Base-by-base conservation (phyloP, 2,888 invertebrate species). In the Tortrix viridana region DNA sequence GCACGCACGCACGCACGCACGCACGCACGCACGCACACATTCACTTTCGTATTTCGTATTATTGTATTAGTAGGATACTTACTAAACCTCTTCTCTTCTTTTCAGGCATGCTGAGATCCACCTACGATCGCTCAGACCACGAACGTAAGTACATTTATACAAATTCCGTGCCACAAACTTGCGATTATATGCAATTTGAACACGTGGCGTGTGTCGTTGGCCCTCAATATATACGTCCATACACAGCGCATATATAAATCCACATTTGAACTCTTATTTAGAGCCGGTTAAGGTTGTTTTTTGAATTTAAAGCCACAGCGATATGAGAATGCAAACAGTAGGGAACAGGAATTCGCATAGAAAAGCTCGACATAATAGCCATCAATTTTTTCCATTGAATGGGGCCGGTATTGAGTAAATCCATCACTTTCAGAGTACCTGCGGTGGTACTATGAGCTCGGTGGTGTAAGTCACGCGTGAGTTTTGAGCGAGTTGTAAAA, bases 41-140 rank as follows among this genome's bases (percentile, higher is more conserved):
- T n/a, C n/a, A n/a, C n/a, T n/a, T n/a, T n/a, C n/a, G n/a, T n/a
- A n/a, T n/a, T n/a, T n/a, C n/a, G n/a, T n/a, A n/a, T n/a, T n/a
- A n/a, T n/a, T n/a, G n/a, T n/a, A n/a, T n/a, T n/a, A n/a, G n/a
- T n/a, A n/a, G n/a, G n/a, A n/a, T n/a, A 22, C 14, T 6, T 22
- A 22, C 5, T 37, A 26, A 20, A 50, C 32, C 55, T 48, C 57
- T 67, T 73, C 60, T 67, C 62, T 76, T 77, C 62, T 75, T 76
- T 62, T 0, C 84, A 92, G 92, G 92, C 85, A 92, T 92, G 92
- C 90, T 92, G 87, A 91, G 92, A 81, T 85, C 89, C 58, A 89
- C 91, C 69, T 92, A 82, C 86, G 92, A 92, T 71, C 84, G 92
- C 61, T 86, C 89, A 80, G 92, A 92, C 76, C 92, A 92, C 92